phyloP scores from a whole-genome alignment of 1,140 invertebrate species.

The Conus ventricosus region DNA sequence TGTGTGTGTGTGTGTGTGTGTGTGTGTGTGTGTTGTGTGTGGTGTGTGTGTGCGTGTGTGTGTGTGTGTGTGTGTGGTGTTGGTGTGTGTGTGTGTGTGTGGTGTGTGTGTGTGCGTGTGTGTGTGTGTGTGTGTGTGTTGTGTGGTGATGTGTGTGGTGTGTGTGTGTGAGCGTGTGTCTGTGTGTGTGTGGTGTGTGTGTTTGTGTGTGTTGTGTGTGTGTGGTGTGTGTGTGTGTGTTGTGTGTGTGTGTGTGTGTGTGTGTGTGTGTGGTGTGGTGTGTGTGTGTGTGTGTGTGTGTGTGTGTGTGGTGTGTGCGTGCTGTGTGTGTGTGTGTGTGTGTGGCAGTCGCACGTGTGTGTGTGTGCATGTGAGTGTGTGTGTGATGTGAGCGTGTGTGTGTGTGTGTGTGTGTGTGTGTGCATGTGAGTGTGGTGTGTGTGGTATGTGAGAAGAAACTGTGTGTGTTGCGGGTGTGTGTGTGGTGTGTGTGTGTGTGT shows the following conservation, averaged over 20 bases:
- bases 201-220: background rate
- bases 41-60: background rate
- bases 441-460: too few relatives aligned
- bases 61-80: constrained; percentile 7
- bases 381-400: too few relatives aligned
- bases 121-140: too few relatives aligned
- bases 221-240: background rate
- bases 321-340: too few relatives aligned
- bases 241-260: background rate
- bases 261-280: background rate
- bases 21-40: background rate
- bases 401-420: too few relatives aligned
- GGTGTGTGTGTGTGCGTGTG: too few relatives aligned
- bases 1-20: constrained; percentile 1
- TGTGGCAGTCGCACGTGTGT: too few relatives aligned
- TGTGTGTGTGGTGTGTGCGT: too few relatives aligned
- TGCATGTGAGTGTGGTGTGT: background rate
- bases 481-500: background rate
- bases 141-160: too few relatives aligned
- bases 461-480: background rate
- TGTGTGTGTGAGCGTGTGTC: background rate
- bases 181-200: background rate
- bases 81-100: too few relatives aligned
- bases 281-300: background rate
- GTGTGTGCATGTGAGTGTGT: too few relatives aligned